phyloP scores from a whole-genome alignment of 2,797 vertebrate genomes.

The Hydrophis major region DNA sequence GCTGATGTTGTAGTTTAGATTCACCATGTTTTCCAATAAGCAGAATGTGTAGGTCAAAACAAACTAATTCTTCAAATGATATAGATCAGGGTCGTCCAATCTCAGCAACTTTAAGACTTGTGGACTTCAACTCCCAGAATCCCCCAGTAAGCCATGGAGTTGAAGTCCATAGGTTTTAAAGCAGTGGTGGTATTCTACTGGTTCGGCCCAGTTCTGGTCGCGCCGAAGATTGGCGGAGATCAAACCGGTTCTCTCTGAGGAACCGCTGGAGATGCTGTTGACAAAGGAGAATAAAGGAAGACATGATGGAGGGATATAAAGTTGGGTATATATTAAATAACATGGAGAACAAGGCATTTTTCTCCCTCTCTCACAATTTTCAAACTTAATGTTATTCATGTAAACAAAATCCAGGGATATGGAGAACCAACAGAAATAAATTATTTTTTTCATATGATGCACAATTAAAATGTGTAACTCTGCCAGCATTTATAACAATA shows the following conservation, averaged over 20 bases:
- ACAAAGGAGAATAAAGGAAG: background rate
- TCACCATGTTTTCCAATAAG: background rate
- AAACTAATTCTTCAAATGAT: background rate
- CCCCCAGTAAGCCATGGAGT: background rate
- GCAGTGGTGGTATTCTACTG: too few relatives aligned
- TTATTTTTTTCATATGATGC: background rate
- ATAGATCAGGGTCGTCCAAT: background rate
- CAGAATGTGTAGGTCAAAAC: background rate
- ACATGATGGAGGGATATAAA: background rate
- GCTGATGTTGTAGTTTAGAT: background rate
- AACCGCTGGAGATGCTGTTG: too few relatives aligned
- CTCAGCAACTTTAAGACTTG: background rate
- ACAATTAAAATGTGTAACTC: background rate
- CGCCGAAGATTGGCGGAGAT: too few relatives aligned
- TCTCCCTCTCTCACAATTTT: background rate
- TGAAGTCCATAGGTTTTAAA: background rate
- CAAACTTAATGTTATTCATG: background rate
- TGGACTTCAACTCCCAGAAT: background rate
- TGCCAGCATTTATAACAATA: background rate
- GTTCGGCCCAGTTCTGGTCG: too few relatives aligned
- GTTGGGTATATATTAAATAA: background rate
- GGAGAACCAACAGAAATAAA: background rate
- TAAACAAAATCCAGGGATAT: background rate
- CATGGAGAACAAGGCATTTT: background rate
- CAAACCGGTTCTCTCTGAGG: too few relatives aligned